phyloP scores from a whole-genome alignment of 53 echinoderm and acorn worm genomes.

The Arbacia lixula region DNA sequence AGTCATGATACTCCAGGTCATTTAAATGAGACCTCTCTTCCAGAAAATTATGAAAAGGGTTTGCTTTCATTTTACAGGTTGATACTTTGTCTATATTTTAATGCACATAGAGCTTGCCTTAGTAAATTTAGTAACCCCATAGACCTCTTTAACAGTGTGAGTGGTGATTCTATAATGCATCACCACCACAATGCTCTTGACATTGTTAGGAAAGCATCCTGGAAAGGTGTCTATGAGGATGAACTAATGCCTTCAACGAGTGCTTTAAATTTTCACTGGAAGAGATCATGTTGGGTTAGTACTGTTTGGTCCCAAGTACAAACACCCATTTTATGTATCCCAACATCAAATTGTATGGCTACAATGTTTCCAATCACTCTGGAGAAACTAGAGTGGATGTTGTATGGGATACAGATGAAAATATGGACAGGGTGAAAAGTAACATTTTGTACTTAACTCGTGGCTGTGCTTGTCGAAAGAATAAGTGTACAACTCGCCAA shows the following conservation, averaged over 20 bases:
- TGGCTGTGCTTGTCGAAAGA: no score
- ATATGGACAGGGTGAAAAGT: no score
- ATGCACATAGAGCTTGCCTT: conserved; percentile 31
- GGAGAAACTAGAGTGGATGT: no score
- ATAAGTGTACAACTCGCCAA: no score
- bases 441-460: no score
- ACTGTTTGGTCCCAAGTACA: not conserved
- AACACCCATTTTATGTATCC: not conserved
- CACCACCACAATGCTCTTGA: conserved; percentile 27
- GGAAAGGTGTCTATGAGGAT: conserved; percentile 43
- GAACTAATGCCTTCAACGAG: not conserved
- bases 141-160: conserved; percentile 41
- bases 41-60: not conserved
- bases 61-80: conserved; percentile 60
- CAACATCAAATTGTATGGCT: not conserved
- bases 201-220: conserved; percentile 47
- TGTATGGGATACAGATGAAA: no score
- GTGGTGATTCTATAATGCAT: no score
- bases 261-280: not conserved
- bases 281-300: not conserved
- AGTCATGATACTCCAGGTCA: not conserved
- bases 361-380: no score
- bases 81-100: conserved; percentile 61
- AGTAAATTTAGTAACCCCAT: conserved; percentile 28
- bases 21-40: not conserved